phyloP scores from a whole-genome alignment of 2,888 invertebrate genomes.

The Nasonovia ribisnigri region DNA sequence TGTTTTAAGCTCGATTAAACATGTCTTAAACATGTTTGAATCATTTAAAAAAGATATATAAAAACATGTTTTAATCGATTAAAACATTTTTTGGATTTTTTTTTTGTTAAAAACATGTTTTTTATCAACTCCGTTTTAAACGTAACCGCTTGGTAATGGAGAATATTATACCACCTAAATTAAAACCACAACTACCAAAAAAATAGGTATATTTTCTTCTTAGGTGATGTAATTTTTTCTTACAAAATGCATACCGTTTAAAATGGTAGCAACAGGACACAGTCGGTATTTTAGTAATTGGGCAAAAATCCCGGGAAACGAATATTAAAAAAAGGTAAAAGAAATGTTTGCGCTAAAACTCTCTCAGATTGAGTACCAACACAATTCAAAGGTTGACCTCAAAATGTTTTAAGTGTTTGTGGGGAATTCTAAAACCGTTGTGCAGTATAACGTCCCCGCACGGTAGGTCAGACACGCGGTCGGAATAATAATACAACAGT shows the following conservation, averaged over 20 bases:
- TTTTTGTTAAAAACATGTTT: too few relatives aligned
- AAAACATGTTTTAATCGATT: too few relatives aligned
- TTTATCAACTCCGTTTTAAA: too few relatives aligned
- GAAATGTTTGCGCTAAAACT: not conserved
- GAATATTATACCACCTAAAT: not conserved
- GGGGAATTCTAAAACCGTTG: not conserved
- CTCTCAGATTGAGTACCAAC: not conserved
- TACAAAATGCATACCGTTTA: not conserved
- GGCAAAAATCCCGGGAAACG: not conserved
- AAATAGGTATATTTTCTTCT: not conserved
- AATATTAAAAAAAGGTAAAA: not conserved
- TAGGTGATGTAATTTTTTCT: not conserved
- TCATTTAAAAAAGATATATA: too few relatives aligned
- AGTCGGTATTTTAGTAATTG: not conserved
- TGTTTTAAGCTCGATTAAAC: too few relatives aligned
- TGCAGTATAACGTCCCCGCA: not conserved
- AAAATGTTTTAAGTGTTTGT: not conserved
- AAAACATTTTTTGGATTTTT: too few relatives aligned
- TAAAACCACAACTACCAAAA: not conserved
- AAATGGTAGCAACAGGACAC: too few relatives aligned
- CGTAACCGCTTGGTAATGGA: not conserved
- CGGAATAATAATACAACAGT: constrained; percentile 19
- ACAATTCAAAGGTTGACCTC: constrained; percentile 22
- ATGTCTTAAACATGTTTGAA: too few relatives aligned
- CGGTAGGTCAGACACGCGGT: constrained; percentile 19